Conservation (phyloP, 2,113 vertebrate species). For the Ia io region DNA sequence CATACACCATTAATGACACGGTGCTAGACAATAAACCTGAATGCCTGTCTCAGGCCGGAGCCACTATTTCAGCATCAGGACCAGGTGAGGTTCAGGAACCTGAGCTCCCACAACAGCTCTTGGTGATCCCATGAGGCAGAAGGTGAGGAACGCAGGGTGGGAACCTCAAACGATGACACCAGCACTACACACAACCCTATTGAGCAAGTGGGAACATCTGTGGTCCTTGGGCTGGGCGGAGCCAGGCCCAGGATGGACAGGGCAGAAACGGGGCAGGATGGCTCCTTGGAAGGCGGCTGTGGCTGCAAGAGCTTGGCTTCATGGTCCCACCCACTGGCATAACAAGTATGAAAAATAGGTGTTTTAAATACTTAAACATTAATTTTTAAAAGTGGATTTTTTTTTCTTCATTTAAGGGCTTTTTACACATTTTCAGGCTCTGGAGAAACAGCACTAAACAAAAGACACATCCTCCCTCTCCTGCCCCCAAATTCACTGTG, state of each 20-base stretch:
- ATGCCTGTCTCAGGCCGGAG: background rate
- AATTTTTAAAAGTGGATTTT: background rate
- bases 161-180: background rate
- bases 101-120: background rate
- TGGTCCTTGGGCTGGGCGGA: background rate
- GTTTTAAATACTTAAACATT: background rate
- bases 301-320: background rate
- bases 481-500: background rate
- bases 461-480: background rate
- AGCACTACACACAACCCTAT: background rate
- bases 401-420: background rate
- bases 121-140: background rate
- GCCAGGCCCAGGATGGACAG: background rate
- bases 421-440: background rate
- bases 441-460: background rate
- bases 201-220: background rate
- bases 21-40: too few relatives aligned
- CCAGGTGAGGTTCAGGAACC: background rate
- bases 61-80: background rate
- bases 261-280: fast-evolving
- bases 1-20: background rate
- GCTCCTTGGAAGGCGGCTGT: background rate
- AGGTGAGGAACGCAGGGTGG: background rate
- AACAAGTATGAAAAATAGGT: background rate
- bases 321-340: background rate